A percentile compares a stretch with the other conserved stretches of the same genome.
Evolutionary conservation across 2,797 vertebrate genomes (phyloP).

Genomic region (Clarias platycephalus): DNA sequence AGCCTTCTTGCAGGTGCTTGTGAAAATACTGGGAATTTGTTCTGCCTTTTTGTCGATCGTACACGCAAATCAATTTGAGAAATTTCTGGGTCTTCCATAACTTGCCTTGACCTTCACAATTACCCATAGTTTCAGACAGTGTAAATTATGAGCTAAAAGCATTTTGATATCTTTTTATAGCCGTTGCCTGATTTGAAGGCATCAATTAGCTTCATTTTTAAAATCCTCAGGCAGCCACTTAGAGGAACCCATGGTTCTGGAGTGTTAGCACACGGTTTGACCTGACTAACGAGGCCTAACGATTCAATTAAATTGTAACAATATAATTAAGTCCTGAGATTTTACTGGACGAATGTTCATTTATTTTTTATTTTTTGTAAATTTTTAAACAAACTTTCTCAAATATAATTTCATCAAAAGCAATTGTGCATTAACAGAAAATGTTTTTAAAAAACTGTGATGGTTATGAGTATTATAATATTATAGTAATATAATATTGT

Average conservation of each 20-base stretch:
- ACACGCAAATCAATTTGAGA: neutral
- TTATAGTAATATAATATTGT: too few species aligned
- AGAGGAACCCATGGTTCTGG: neutral
- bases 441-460: too few species aligned
- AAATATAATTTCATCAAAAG: neutral
- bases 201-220: constrained; percentile 1
- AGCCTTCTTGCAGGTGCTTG: neutral
- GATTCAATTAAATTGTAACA: neutral
- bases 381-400: neutral
- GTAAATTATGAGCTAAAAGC: neutral
- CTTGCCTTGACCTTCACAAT: neutral
- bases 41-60: neutral
- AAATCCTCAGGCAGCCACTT: neutral
- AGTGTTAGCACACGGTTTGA: neutral
- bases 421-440: neutral
- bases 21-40: neutral
- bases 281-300: neutral
- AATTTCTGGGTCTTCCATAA: neutral
- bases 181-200: neutral
- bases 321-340: neutral
- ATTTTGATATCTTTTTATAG: neutral
- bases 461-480: too few species aligned
- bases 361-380: neutral
- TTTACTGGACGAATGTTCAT: neutral
- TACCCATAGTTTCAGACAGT: neutral